These are phyloP conservation scores for Elegia similella DNA, from an alignment of 2,888 invertebrate genomes.

Conservation along the genomic window DNA sequence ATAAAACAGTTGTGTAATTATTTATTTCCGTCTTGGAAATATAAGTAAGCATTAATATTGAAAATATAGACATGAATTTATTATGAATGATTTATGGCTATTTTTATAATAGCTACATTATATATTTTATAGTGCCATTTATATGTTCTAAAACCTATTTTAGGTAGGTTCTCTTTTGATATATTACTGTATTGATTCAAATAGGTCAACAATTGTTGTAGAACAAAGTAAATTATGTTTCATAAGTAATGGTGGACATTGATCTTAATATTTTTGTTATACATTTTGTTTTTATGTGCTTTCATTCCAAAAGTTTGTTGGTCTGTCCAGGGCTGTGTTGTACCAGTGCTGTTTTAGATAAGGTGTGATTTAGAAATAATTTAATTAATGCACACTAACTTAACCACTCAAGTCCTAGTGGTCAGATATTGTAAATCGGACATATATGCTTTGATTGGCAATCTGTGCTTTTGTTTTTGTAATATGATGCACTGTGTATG, in stretches of 20 bases:
- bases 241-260: not conserved
- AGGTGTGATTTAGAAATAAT: not conserved
- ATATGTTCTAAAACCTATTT: not conserved
- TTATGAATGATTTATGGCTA: not conserved
- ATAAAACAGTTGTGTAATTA: not conserved
- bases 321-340: conserved; percentile 10
- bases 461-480: no score
- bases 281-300: not conserved
- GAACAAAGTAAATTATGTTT: conserved; percentile 3
- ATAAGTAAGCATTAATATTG: not conserved
- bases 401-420: no score
- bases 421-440: no score
- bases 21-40: not conserved
- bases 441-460: no score
- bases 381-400: not conserved
- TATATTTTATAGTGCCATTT: conserved; percentile 4
- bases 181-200: not conserved
- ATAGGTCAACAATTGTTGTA: not conserved
- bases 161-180: not conserved
- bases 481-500: no score
- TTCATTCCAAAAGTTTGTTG: not conserved
- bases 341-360: conserved; percentile 11
- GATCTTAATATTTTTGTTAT: not conserved
- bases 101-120: not conserved
- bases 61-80: not conserved